These are phyloP conservation scores for Hydraecia micacea DNA, from an alignment of 2,888 invertebrate species.

Conservation along the genomic window DNA sequence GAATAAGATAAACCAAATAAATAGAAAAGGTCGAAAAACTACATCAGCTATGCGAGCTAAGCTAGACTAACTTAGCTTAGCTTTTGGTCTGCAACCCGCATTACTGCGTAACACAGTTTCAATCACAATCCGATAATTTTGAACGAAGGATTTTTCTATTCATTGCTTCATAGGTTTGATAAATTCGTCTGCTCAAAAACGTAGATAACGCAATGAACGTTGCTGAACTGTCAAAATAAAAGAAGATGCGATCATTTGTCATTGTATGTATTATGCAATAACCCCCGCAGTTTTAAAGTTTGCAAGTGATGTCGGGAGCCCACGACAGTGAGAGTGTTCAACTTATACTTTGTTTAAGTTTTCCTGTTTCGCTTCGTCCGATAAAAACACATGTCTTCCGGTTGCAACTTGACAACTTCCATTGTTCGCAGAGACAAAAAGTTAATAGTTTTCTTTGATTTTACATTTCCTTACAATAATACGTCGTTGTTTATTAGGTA, in stretches of 20 bases:
- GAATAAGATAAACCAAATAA: no score
- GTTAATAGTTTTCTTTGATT: constrained; percentile 29
- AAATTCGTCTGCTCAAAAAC: background rate
- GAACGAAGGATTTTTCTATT: background rate
- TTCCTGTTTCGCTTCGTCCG: constrained; percentile 25
- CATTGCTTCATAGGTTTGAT: background rate
- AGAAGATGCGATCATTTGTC: background rate
- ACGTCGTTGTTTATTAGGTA: constrained; percentile 13
- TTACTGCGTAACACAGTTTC: background rate
- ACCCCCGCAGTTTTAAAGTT: constrained; percentile 19
- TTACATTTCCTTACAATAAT: constrained; percentile 13
- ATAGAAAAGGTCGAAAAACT: no score
- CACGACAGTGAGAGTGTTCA: constrained; percentile 44
- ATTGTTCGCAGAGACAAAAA: constrained; percentile 37
- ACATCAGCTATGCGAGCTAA: no score
- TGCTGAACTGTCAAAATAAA: background rate
- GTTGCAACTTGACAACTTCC: constrained; percentile 31
- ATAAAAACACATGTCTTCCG: constrained; percentile 46
- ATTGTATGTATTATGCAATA: background rate
- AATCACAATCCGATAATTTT: background rate
- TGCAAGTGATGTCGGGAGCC: constrained; percentile 10
- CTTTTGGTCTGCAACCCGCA: no score
- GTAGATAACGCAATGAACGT: background rate
- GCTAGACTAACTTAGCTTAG: no score
- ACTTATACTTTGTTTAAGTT: constrained; percentile 44